Base-by-base conservation (phyloP, 1,140 invertebrate genomes). In the Eurosta solidaginis region DNA sequence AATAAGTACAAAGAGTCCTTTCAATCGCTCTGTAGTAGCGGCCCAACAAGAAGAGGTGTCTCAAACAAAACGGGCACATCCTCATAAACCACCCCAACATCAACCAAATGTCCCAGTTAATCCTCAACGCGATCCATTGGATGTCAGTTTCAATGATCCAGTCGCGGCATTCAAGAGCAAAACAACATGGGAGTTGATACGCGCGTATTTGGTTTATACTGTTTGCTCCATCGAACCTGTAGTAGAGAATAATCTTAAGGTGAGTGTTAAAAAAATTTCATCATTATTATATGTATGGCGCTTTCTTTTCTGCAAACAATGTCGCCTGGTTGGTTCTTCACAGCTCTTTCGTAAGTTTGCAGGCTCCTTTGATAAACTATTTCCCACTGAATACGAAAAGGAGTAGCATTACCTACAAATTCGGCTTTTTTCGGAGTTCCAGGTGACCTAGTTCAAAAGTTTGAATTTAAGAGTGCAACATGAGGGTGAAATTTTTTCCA, bases 181-280 rank as follows among this genome's bases (percentile, higher is more conserved):
- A 91, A 97, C 95, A 76, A 98, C 95, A 77, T 93, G 90, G 89
- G 97, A 99, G 89, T 91, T 99, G 54, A 82, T 98, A 9, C 91
- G 98, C 78, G 97, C 96, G 25, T 94, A 97, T 83, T 82, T 98
- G 82, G 97, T 99, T 52, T 97, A 99, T 88, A 93, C 95, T 86
- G 90, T 99, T 85, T 99, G 97, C 89, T 95, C 95, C 45, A 91
- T 96, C 85, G 93, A 95, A 81, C 94, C 92, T 84, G 89, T 99
- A 77, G 98, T 99, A 73, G 94, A 98, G 84, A 93, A 99, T 89
- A 99, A 99, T 87, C 94, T 94, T 90, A 92, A 94, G 93, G 97
- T 98, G 91, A 92, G 82, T n/a, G n/a, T 42, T 40, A 42, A 17
- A 59, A 17, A 52, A n/a, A 52, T 52, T n/a, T n/a, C n/a, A n/a